A percentile compares a stretch with the other conserved stretches of the same genome.
These are phyloP conservation scores for Craterocephalus amniculus DNA, from an alignment of 2,797 vertebrate genomes.

Conservation along the genomic window DNA sequence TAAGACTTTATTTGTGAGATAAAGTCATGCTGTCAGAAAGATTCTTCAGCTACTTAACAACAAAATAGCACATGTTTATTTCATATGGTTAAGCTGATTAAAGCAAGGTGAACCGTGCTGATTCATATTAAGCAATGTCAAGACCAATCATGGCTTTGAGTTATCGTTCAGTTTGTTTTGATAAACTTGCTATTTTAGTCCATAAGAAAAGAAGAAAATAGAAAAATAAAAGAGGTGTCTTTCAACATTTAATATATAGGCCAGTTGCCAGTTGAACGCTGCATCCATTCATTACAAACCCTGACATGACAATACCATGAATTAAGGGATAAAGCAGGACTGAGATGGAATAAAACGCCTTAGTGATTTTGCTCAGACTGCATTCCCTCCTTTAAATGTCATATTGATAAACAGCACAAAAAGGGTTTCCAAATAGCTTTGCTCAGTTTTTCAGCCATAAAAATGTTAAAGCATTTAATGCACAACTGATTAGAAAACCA, in stretches of 20 bases:
- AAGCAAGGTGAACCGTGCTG: background rate
- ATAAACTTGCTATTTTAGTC: background rate
- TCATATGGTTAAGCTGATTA: constrained; percentile 13
- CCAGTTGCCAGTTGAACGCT: background rate
- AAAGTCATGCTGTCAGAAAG: background rate
- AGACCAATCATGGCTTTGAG: constrained; percentile 13
- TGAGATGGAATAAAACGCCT: constrained; percentile 16
- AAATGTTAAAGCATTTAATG: background rate
- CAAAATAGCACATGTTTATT: constrained; percentile 5
- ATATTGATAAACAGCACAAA: constrained; percentile 12
- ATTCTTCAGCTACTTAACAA: constrained; percentile 2
- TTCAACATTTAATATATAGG: background rate
- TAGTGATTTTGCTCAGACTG: constrained; percentile 7
- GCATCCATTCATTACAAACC: constrained; percentile 1
- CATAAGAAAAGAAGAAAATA: background rate
- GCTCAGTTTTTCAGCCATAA: constrained; percentile 11
- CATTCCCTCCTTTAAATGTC: background rate
- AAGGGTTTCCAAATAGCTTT: constrained; percentile 1
- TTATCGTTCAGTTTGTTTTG: background rate
- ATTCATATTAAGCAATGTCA: constrained; percentile 13
- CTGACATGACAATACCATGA: constrained; percentile 18
- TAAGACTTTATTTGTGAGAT: background rate
- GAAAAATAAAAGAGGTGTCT: background rate
- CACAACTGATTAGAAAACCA: constrained; percentile 20
- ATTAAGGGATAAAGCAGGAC: background rate